Evolutionary conservation across 2,888 invertebrate species (phyloP).

Genomic region (Cinara cedri): DNA sequence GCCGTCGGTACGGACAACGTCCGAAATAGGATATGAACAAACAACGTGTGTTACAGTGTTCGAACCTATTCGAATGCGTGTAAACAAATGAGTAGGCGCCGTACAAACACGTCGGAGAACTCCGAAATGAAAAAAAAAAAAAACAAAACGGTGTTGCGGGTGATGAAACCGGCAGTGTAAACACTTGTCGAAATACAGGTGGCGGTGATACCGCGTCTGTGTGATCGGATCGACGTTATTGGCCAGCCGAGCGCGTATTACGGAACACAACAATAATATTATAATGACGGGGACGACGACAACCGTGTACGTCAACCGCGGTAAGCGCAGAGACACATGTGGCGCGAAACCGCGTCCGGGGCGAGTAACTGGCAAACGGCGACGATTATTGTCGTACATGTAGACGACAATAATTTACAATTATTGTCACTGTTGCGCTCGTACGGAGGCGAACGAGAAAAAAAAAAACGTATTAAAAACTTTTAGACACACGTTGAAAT

Average conservation of each 20-base stretch:
- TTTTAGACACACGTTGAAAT: too few species aligned
- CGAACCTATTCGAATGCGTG: too few species aligned
- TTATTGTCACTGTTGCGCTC: too few species aligned
- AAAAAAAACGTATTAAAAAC: too few species aligned
- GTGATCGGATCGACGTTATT: neutral
- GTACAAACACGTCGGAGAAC: too few species aligned
- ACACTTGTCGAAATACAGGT: constrained; percentile 22
- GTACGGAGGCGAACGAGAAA: too few species aligned
- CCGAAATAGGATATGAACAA: too few species aligned
- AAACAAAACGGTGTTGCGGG: too few species aligned
- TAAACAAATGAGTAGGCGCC: too few species aligned
- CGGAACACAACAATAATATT: neutral
- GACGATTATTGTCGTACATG: neutral
- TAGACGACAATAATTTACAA: neutral
- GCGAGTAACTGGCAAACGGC: constrained; percentile 10
- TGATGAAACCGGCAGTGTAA: neutral
- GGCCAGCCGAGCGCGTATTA: neutral
- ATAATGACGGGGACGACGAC: constrained; percentile 17
- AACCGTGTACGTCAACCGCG: neutral
- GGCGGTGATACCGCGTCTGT: neutral
- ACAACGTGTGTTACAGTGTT: too few species aligned
- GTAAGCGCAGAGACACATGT: neutral
- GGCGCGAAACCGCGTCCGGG: neutral
- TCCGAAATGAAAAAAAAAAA: too few species aligned
- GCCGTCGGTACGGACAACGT: too few species aligned